A percentile compares a stretch with the other conserved stretches of the same genome.
These are phyloP conservation scores for Phaethon lepturus DNA, from an alignment of 2,113 vertebrate genomes.

Conservation along the genomic window DNA sequence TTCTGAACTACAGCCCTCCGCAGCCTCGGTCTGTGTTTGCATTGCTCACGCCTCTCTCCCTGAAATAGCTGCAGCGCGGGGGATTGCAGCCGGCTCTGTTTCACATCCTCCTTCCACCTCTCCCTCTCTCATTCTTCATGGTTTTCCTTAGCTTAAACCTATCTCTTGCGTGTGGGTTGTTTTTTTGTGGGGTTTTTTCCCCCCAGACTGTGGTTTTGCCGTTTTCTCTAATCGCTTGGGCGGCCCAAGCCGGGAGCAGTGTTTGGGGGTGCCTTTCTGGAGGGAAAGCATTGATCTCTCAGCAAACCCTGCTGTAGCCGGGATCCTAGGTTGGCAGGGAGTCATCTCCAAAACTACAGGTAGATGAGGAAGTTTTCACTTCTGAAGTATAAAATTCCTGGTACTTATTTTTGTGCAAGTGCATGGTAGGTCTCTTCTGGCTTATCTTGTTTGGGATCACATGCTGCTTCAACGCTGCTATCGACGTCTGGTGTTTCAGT, in stretches of 20 bases:
- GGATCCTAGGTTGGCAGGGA: not conserved
- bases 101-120: not conserved
- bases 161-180: not conserved
- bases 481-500: not conserved
- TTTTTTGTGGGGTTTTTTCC: accelerated
- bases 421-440: not conserved
- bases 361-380: not conserved
- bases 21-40: not conserved
- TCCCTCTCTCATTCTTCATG: not conserved
- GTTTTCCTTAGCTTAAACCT: not conserved
- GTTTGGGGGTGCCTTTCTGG: not conserved
- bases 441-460: not conserved
- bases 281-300: not conserved
- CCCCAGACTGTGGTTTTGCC: accelerated
- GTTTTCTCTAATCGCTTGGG: not conserved
- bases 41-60: not conserved
- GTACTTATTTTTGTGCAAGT: not conserved
- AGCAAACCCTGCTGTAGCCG: not conserved
- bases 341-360: not conserved
- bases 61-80: not conserved
- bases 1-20: not conserved
- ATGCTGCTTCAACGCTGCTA: accelerated
- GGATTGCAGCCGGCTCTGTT: not conserved
- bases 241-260: not conserved
- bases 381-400: not conserved